phyloP scores from a whole-genome alignment of 2,888 invertebrate genomes.

The Hyalella azteca region DNA sequence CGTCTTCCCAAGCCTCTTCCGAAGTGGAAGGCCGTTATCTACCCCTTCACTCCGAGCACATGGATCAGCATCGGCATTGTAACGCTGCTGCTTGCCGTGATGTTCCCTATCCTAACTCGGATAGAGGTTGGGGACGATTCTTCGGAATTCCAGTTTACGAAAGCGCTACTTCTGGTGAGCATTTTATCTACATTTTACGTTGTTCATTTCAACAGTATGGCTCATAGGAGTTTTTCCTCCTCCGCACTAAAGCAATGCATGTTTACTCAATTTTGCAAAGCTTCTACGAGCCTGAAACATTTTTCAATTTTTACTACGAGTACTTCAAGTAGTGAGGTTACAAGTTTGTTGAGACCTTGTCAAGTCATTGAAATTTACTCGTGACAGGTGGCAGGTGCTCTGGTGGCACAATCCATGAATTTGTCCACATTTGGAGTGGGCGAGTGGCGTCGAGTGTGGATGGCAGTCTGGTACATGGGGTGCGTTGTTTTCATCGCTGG shows the following conservation, averaged over 20 bases:
- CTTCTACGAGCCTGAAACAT: neutral
- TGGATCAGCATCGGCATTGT: constrained; percentile 42
- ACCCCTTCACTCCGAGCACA: constrained; percentile 40
- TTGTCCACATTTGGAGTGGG: neutral
- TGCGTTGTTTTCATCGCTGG: constrained; percentile 47
- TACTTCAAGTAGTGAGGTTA: neutral
- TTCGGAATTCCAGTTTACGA: neutral
- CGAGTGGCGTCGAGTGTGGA: constrained; percentile 42
- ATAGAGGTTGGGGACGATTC: neutral
- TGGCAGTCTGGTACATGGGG: constrained; percentile 40
- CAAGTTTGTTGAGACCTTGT: neutral
- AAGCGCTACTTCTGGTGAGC: neutral
- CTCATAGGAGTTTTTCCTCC: neutral
- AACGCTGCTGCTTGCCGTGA: constrained; percentile 4
- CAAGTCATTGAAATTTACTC: neutral
- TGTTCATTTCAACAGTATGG: neutral
- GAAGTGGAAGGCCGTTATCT: constrained; percentile 41
- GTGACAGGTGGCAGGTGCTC: neutral
- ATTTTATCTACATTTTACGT: neutral
- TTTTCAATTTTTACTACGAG: neutral
- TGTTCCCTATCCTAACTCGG: neutral
- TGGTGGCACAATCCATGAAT: neutral
- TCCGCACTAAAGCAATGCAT: too few relatives aligned
- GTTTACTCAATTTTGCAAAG: neutral
- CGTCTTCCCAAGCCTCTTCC: constrained; percentile 42